Base-by-base conservation (phyloP, 1,140 invertebrate species). In the Drosophila biarmipes region DNA sequence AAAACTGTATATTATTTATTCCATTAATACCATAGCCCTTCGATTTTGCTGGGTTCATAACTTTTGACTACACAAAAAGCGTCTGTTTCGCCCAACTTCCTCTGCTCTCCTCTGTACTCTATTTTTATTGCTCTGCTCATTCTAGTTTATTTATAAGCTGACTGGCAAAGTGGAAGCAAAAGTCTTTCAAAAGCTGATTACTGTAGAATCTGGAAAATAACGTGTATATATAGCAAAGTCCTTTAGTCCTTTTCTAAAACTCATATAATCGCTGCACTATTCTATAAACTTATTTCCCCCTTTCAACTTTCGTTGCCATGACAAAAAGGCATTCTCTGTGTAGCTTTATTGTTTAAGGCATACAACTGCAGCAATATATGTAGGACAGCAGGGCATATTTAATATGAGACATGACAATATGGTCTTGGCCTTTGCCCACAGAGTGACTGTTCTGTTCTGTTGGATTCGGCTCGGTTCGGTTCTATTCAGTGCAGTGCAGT, bases 401-500 rank as follows among this genome's bases (percentile, higher is more conserved):
- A 63, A 78, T 77, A 76, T 68, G 48, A 43, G 48, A 62, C 64
- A 69, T 54, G 56, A 69, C 74, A 77, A 62, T 77, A 77, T 77
- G 62, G 73, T 71, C 45, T 69, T 77, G 63, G 51, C 56, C 73
- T 69, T 61, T 58, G 52, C 62, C 62, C 54, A 17, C 46, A 58
- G 29, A 40, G 19, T 56, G 38, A 55, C 43, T 56, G 45, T 73
- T 52, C 43, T 19, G 7, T 40, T 40, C 27, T 2, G 17, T 57
- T 24, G 24, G 24, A 5, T 4, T 53, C 49, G 24, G 35, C 31
- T 17, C 35, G 37, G 43, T 54, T 52, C 29, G 10, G 10, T 21
- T 34, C 15, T 3, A 11, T 58, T 53, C 48, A 34, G 17, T 49
- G 17, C 27, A 31, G 15, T 49, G 29, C 48, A 49, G 27, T 49